Percentiles rank a stretch among this genome's conserved stretches.
phyloP scores from a whole-genome alignment of 1,140 invertebrate species.

The Brachionus angularis region DNA sequence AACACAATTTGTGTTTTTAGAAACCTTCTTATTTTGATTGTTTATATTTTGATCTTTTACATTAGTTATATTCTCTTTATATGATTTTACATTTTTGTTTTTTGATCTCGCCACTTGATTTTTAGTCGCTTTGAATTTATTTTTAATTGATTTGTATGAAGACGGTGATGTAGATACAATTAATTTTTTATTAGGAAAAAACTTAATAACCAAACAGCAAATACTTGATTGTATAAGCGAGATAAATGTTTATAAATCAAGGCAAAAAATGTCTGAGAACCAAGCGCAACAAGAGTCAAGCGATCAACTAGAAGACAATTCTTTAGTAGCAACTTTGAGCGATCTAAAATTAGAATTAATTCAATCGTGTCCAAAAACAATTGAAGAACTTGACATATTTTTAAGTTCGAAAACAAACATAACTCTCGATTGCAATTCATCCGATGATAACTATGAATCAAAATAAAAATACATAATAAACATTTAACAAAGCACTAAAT shows the following conservation, averaged over 20 bases:
- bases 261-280: too few species aligned
- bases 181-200: conserved; percentile 10
- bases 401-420: not conserved
- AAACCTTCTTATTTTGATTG: too few species aligned
- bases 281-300: not conserved
- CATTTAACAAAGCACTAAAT: too few species aligned
- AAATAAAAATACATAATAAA: conserved; percentile 34
- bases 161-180: not conserved
- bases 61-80: too few species aligned
- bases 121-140: conserved; percentile 2
- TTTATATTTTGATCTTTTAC: too few species aligned
- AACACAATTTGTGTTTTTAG: too few species aligned
- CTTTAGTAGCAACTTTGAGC: conserved; percentile 15
- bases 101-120: too few species aligned
- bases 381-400: conserved; percentile 3
- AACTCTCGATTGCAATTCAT: not conserved
- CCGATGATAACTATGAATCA: conserved; percentile 15
- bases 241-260: conserved; percentile 30
- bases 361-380: conserved; percentile 3
- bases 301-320: conserved; percentile 2
- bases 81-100: too few species aligned
- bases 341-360: conserved; percentile 21
- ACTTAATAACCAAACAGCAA: not conserved
- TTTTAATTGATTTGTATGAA: conserved; percentile 26
- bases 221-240: conserved; percentile 20